These are phyloP conservation scores for Heterodera schachtii DNA, from an alignment of 1,140 invertebrate species.

Conservation along the genomic window DNA sequence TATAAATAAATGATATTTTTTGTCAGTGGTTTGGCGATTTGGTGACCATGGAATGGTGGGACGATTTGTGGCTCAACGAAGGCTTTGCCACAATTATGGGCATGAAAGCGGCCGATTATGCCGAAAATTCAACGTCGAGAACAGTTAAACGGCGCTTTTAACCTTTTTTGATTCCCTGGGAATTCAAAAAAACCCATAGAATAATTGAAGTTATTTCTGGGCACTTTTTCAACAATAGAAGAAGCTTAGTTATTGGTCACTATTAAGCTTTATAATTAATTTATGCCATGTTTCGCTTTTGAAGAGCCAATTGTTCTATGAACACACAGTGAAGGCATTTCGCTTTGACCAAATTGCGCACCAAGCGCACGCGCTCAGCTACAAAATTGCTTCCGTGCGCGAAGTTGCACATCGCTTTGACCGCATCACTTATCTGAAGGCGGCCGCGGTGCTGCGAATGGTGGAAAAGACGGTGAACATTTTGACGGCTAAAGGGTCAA, in stretches of 20 bases:
- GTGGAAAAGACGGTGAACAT: conserved; percentile 23
- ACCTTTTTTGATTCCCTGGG: no score
- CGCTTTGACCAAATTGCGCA: conserved; percentile 32
- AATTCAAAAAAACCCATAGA: background rate
- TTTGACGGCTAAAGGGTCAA: background rate
- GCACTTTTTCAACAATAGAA: background rate
- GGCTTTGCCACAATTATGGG: conserved; percentile 47
- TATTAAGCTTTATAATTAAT: no score
- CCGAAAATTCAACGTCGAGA: conserved; percentile 40
- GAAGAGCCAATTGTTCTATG: conserved; percentile 35
- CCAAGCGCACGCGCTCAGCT: conserved; percentile 34
- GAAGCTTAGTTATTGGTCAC: background rate
- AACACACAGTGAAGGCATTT: conserved; percentile 30
- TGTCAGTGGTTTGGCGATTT: conserved; percentile 47
- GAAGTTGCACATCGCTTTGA: conserved; percentile 33
- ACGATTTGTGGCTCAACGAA: conserved; percentile 46
- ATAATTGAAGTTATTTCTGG: no score
- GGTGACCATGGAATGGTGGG: conserved; percentile 48
- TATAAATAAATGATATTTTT: background rate
- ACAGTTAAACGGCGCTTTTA: background rate
- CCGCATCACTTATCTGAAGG: conserved; percentile 45
- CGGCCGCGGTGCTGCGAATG: conserved; percentile 2
- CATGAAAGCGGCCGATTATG: conserved; percentile 42
- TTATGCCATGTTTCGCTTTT: background rate
- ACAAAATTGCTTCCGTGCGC: conserved; percentile 17